Evolutionary conservation across 2,113 vertebrate species (phyloP).

Genomic region (Etheostoma spectabile): DNA sequence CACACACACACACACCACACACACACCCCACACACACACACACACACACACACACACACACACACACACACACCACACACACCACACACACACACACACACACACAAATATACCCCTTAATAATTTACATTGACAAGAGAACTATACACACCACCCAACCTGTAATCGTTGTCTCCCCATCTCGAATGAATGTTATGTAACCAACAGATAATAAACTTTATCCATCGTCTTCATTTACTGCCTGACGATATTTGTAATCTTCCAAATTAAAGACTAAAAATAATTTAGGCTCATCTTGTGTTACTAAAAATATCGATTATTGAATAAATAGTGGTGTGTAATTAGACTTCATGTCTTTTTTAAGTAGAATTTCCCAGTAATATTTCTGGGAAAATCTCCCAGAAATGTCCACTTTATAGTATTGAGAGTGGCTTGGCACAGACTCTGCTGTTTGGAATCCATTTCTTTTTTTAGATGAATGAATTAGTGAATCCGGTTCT

Average conservation of each 20-base stretch:
- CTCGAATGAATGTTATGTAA: no score
- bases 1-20: background rate
- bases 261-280: background rate
- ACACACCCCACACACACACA: slow-evolving; percentile 12
- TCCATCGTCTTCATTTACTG: background rate
- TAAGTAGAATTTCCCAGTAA: background rate
- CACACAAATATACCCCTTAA: no score
- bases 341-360: background rate
- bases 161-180: no score
- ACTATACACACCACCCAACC: no score
- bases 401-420: slow-evolving; percentile 6
- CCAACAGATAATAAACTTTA: no score
- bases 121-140: no score
- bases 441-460: slow-evolving; percentile 5
- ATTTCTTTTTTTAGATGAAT: slow-evolving; percentile 4
- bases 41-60: slow-evolving; percentile 18
- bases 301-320: no score
- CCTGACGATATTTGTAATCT: background rate
- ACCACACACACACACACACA: no score
- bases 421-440: slow-evolving; percentile 8
- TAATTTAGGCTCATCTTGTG: background rate
- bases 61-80: slow-evolving; percentile 17
- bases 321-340: background rate
- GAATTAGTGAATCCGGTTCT: background rate
- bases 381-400: slow-evolving; percentile 1